A percentile compares a stretch with the other conserved stretches of the same genome.
Conservation (phyloP, 2,797 vertebrate genomes). For the Galaxias olidus region DNA sequence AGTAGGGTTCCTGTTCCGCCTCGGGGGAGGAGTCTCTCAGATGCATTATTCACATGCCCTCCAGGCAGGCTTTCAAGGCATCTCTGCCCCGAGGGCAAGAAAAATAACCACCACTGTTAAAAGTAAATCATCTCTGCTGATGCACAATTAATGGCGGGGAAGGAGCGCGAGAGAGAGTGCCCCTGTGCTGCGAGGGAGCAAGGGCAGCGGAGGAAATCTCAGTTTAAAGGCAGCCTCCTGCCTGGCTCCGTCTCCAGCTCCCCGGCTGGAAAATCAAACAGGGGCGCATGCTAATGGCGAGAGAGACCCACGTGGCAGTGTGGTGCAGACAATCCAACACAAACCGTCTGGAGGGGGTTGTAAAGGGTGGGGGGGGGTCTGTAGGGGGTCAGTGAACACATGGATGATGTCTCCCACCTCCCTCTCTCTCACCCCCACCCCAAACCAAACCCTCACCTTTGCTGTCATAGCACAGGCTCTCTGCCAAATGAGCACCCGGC, state of each 20-base stretch:
- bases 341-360: background rate
- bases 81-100: conserved; percentile 91
- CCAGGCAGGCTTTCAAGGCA: conserved; percentile 98
- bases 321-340: conserved; percentile 9
- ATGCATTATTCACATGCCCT: conserved; percentile 99
- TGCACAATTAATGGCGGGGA: conserved; percentile 94
- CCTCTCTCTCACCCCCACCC: conserved; percentile 12
- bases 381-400: conserved; percentile 10
- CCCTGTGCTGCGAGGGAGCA: conserved; percentile 37
- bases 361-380: background rate
- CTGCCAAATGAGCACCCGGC: conserved; percentile 10
- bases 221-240: conserved; percentile 84
- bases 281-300: conserved; percentile 68
- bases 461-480: conserved; percentile 13
- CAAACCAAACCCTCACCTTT: conserved; percentile 2
- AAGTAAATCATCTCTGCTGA: conserved; percentile 98
- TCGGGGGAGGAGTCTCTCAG: conserved; percentile 94
- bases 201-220: conserved; percentile 76
- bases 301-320: conserved; percentile 4
- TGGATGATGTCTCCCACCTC: conserved; percentile 19
- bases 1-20: conserved; percentile 90
- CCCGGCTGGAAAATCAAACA: conserved; percentile 64
- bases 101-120: conserved; percentile 98
- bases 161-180: conserved; percentile 70
- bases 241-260: conserved; percentile 72